Percentiles rank a stretch among this genome's conserved stretches.
Conservation (phyloP, 2,888 invertebrate species). For the Parnassius apollo region DNA sequence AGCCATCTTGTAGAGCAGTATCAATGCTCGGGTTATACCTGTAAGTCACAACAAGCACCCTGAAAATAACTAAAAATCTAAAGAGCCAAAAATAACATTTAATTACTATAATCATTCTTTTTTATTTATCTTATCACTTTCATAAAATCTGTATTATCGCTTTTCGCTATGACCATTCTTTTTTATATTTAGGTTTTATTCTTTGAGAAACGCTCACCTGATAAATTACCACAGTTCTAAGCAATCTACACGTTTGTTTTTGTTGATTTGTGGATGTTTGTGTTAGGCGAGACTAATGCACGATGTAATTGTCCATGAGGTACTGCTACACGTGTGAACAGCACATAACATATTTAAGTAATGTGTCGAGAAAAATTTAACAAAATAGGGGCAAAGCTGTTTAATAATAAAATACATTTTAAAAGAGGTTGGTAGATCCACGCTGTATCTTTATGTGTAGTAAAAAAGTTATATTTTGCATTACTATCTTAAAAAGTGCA, state of each 20-base stretch:
- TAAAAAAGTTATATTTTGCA: too few relatives aligned
- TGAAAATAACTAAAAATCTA: too few relatives aligned
- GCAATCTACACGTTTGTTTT: conserved; percentile 77
- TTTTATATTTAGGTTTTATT: conserved; percentile 31
- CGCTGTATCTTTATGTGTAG: too few relatives aligned
- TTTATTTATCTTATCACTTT: background rate
- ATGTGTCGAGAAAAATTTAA: background rate
- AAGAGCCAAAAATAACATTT: too few relatives aligned
- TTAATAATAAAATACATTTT: too few relatives aligned
- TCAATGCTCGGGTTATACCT: background rate
- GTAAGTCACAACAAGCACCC: background rate
- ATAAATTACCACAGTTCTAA: conserved; percentile 71
- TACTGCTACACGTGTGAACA: conserved; percentile 16
- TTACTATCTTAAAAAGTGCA: too few relatives aligned
- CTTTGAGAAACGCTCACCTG: conserved; percentile 62
- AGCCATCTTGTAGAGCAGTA: background rate
- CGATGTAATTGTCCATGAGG: conserved; percentile 52
- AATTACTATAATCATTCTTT: background rate
- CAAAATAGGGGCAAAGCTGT: too few relatives aligned
- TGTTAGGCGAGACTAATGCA: conserved; percentile 65
- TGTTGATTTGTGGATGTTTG: conserved; percentile 72
- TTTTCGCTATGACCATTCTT: conserved; percentile 12
- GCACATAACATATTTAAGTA: background rate
- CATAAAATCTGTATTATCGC: background rate
- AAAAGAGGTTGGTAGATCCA: too few relatives aligned